Base-by-base conservation (phyloP, 2,797 vertebrate genomes). In the Esox lucius region DNA sequence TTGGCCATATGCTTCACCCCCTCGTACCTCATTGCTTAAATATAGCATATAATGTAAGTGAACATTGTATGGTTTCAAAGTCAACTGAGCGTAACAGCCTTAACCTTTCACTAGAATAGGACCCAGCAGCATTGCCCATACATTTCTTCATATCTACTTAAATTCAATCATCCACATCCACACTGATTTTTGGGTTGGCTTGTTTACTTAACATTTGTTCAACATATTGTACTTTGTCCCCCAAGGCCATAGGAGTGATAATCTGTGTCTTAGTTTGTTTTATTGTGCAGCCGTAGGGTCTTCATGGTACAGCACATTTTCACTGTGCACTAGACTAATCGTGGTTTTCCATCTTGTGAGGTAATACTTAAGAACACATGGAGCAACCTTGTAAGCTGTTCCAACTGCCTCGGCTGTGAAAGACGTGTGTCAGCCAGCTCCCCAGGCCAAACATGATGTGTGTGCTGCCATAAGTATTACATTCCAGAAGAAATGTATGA, bases 251-350 rank as follows among this genome's bases (percentile, higher is more conserved):
- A 74, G 77, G 78, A 84, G 75, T 2, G 77, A 83, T 91, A 87
- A 89, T 88, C 84, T 84, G 79, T 86, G 80, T 90, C 86, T 87
- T 90, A 85, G 84, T 87, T 81, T 89, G 81, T 87, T 90, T 89
- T 89, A 91, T 91, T 90, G 87, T 88, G 86, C 86, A 78, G 84
- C 89, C 87, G 75, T 83, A 24, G 87, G 87, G 86, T 86, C 84
- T 84, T 85, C 80, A 83, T 82, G 79, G 74, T 83, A 80, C 83
- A 75, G 75, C 74, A 74, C 82, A 39, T 59, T 56, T 81, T 72
- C 51, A 71, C 79, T 39, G 72, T 81, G 81, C 62, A 24, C 70
- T 82, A 81, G 81, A 84, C 80, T 84, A 90, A 91, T 91, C 83
- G 59, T 71, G 76, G 31, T 77, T 86, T 84, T 77, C 72, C 11